These are phyloP conservation scores for Mastomys natalensis DNA, from an alignment of 2,113 vertebrate species.

Conservation along the genomic window DNA sequence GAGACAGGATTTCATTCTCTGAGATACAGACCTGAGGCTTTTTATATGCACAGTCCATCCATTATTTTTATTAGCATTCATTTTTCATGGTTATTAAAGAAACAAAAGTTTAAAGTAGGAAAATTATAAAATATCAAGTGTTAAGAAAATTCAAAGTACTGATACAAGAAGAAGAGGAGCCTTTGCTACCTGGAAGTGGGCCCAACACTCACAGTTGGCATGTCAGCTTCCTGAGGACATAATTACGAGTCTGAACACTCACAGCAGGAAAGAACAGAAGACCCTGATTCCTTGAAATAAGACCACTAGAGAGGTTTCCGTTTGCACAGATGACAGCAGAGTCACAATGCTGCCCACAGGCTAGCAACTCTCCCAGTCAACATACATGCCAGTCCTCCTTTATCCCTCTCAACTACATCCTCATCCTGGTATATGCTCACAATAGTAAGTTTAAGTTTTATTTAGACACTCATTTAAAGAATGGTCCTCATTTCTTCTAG, in stretches of 20 bases:
- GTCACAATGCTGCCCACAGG: background rate
- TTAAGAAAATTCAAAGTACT: background rate
- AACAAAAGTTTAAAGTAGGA: slow-evolving; percentile 19
- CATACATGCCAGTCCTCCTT: background rate
- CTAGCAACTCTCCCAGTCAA: background rate
- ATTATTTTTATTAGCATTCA: background rate
- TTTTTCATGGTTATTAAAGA: slow-evolving; percentile 26
- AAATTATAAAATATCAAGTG: slow-evolving; percentile 33
- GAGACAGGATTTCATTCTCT: background rate
- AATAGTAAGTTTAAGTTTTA: background rate
- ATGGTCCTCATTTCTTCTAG: background rate
- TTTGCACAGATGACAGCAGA: background rate
- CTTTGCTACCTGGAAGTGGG: background rate
- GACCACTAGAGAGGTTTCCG: background rate
- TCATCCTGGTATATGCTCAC: background rate
- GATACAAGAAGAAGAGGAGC: background rate
- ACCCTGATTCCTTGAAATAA: background rate
- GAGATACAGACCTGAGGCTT: background rate
- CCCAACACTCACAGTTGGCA: background rate
- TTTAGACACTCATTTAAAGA: background rate
- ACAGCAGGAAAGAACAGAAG: background rate
- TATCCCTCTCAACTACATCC: background rate
- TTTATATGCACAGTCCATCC: background rate
- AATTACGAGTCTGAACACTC: background rate
- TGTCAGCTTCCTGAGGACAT: background rate